Evolutionary conservation across 2,797 vertebrate genomes (phyloP).

Genomic region (Pygocentrus nattereri): DNA sequence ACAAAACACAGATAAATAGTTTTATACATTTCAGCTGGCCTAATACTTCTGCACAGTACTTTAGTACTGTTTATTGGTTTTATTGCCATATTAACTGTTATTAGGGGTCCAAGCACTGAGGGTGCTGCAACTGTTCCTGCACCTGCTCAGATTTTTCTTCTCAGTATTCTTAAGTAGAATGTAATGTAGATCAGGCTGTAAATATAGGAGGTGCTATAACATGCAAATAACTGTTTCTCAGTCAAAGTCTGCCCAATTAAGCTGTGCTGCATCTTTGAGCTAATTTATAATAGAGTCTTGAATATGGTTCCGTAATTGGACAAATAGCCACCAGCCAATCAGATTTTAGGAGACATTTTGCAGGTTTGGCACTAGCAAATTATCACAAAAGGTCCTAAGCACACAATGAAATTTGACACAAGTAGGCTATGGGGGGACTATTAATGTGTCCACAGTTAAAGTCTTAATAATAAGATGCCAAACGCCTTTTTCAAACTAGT

Average conservation of each 20-base stretch:
- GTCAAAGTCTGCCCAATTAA: not conserved
- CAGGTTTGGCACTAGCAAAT: not conserved
- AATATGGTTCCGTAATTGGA: not conserved
- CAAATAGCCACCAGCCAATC: not conserved
- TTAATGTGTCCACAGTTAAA: no score
- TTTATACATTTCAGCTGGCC: not conserved
- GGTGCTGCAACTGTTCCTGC: not conserved
- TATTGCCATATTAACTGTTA: conserved; percentile 29
- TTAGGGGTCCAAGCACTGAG: not conserved
- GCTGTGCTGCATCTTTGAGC: not conserved
- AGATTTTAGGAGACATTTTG: not conserved
- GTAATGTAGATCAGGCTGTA: not conserved
- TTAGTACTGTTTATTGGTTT: not conserved
- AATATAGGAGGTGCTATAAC: not conserved
- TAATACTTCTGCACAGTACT: not conserved
- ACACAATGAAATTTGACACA: not conserved
- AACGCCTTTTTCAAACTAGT: not conserved
- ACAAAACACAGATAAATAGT: not conserved
- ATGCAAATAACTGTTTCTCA: not conserved
- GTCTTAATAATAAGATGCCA: not conserved
- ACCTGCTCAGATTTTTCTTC: not conserved
- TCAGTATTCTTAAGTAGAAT: not conserved
- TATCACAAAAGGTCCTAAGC: not conserved
- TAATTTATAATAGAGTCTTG: not conserved
- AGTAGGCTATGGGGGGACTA: no score